phyloP scores from a whole-genome alignment of 2,888 invertebrate genomes.

The Lordiphosa fenestrarum region DNA sequence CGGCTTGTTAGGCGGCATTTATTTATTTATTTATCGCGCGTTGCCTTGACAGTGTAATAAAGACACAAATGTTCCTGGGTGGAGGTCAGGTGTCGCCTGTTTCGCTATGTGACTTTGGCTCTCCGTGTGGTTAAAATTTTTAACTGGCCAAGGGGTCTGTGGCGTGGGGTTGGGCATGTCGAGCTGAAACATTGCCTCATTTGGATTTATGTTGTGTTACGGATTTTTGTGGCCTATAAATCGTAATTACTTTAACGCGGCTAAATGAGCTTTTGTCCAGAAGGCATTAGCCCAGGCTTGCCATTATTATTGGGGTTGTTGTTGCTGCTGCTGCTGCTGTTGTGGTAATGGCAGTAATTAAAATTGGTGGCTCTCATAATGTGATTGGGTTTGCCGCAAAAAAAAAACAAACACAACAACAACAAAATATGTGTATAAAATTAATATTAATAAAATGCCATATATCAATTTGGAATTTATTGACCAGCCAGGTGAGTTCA shows the following conservation, averaged over 20 bases:
- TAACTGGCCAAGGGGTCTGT: slow-evolving; percentile 47
- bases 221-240: slow-evolving; percentile 76
- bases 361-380: slow-evolving; percentile 72
- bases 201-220: slow-evolving; percentile 73
- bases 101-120: slow-evolving; percentile 14
- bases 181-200: slow-evolving; percentile 46
- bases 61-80: slow-evolving; percentile 47
- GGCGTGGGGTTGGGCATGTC: no score
- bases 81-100: slow-evolving; percentile 61
- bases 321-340: slow-evolving; percentile 30
- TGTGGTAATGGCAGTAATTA: slow-evolving; percentile 68
- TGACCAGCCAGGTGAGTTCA: slow-evolving; percentile 24
- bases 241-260: slow-evolving; percentile 73
- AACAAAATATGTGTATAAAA: no score
- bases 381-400: slow-evolving; percentile 53
- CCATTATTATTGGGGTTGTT: slow-evolving; percentile 32
- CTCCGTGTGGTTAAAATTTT: slow-evolving; percentile 68
- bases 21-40: slow-evolving; percentile 71
- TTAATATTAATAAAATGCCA: slow-evolving; percentile 47
- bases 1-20: slow-evolving; percentile 71
- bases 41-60: slow-evolving; percentile 65
- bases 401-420: no score
- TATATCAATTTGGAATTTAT: slow-evolving; percentile 60
- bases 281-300: slow-evolving; percentile 57
- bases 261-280: slow-evolving; percentile 68